Conservation (phyloP, 2,113 vertebrate species). For the Brienomyrus brachyistius region DNA sequence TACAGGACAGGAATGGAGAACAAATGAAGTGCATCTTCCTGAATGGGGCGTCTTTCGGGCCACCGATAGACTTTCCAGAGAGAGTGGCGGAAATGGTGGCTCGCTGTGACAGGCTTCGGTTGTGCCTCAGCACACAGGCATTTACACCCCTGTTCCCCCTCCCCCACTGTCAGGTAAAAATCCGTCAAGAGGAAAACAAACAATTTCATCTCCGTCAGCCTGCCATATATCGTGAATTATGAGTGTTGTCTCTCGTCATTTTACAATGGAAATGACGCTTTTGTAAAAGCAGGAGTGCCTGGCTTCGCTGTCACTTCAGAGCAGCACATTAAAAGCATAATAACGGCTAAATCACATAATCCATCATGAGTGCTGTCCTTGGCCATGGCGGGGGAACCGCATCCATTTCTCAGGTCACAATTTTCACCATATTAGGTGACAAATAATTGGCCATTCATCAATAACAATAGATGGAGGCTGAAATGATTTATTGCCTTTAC, state of each 20-base stretch:
- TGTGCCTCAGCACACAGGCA: conserved; percentile 70
- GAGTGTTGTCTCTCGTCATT: conserved; percentile 67
- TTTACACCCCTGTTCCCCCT: conserved; percentile 68
- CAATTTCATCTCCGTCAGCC: conserved; percentile 77
- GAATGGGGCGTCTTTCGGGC: neutral
- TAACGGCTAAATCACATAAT: conserved; percentile 97
- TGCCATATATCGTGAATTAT: conserved; percentile 71
- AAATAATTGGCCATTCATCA: conserved; percentile 99
- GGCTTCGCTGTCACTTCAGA: conserved; percentile 76
- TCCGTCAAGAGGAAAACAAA: conserved; percentile 73
- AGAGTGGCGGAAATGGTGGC: conserved; percentile 28
- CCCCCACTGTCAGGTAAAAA: conserved; percentile 71
- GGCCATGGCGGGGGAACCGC: conserved; percentile 63
- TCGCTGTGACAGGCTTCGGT: conserved; percentile 70
- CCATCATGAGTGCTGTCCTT: conserved; percentile 79
- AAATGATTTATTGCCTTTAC: conserved; percentile 94
- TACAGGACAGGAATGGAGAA: neutral
- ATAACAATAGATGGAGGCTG: conserved; percentile 97
- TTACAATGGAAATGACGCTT: conserved; percentile 66
- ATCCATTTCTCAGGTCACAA: conserved; percentile 86
- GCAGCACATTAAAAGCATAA: conserved; percentile 90
- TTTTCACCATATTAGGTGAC: conserved; percentile 93
- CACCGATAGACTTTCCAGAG: neutral
- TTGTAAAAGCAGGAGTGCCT: conserved; percentile 51
- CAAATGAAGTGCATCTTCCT: neutral